Conservation (phyloP, 1,140 invertebrate species). For the Ceratoteleas bidentatus region DNA sequence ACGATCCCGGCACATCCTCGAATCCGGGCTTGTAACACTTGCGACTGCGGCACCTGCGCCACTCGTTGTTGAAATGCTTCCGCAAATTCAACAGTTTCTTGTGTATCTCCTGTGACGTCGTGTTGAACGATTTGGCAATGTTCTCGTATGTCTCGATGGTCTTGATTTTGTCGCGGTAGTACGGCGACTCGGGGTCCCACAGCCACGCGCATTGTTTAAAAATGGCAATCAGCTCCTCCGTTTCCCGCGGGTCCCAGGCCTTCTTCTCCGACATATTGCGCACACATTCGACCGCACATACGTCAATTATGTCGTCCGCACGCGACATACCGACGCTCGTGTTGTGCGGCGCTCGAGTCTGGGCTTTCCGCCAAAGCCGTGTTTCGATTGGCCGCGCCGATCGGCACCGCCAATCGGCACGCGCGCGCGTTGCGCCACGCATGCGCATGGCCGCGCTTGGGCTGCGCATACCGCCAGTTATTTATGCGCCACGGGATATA, state of each 20-base stretch:
- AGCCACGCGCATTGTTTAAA: conserved; percentile 57
- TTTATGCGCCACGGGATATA: conserved; percentile 42
- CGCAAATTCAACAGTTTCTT: conserved; percentile 59
- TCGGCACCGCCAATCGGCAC: conserved; percentile 7
- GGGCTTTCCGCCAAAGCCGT: background rate
- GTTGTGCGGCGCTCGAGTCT: background rate
- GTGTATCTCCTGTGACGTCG: conserved; percentile 52
- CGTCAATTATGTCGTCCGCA: conserved; percentile 41
- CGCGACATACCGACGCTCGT: conserved; percentile 34
- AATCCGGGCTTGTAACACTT: conserved; percentile 58
- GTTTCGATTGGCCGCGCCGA: background rate
- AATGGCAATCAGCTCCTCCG: conserved; percentile 51
- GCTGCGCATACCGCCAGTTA: background rate
- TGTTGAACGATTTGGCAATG: conserved; percentile 45
- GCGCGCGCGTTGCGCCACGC: background rate
- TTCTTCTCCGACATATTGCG: conserved; percentile 59
- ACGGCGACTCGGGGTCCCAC: conserved; percentile 44
- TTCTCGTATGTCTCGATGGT: conserved; percentile 52
- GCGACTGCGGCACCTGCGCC: conserved; percentile 52
- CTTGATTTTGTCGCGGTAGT: conserved; percentile 58
- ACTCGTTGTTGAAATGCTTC: conserved; percentile 64
- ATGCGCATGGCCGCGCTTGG: background rate
- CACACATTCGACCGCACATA: conserved; percentile 46
- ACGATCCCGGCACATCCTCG: conserved; percentile 50
- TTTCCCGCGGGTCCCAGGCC: conserved; percentile 55